Evolutionary conservation across 2,797 vertebrate species (phyloP), one percentile per base, ranked within the genome.

Genomic region (Pseudopleuronectes americanus): DNA sequence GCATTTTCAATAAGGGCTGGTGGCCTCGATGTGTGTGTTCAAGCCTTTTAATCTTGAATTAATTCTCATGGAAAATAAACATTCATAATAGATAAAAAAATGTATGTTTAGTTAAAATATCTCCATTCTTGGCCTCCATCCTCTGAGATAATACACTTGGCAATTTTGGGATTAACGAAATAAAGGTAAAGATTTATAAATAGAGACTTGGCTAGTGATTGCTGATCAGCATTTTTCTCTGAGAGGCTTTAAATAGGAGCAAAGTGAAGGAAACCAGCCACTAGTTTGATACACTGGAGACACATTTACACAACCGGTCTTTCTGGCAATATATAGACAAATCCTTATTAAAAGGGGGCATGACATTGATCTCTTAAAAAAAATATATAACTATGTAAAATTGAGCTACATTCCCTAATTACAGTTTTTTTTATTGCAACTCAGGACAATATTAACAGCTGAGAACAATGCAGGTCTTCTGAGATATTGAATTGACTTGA

Each of bases 1-100:
- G 2, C 16, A 83, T 65, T 74, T 19, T 53, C 51, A 53, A 54
- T 38, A 65, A 73, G 21, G 61, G 71, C 71, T 74, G 76, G 71
- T 47, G 28, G 74, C 75, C 66, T 70, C 48, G 43, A 45, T 45
- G 19, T 45, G 6, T 45, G 24, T 2, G 38, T 28, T 38, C 21
- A 70, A 41, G 5, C 22, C 41, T 4, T 51, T 1, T 53, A 45
- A 23, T 48, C 0, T 41, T 58, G 0, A 8, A 47, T 47, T 3
- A 43, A 47, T 47, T 47, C 45, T 47, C 45, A 19, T 47, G 17
- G 12, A 41, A 41, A 5, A 41, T 12, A 14, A 33, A 33, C 31
- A 10, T 10, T 33, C 38, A 47, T 47, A 6, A n/a, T n/a, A 47
- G 6, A 17, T 47, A 5, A 47, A 17, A 14, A n/a, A n/a, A 19